Evolutionary conservation across 1,140 invertebrate genomes (phyloP), one percentile per base, ranked within the genome.

Genomic region (Drosophila subpulchrella): DNA sequence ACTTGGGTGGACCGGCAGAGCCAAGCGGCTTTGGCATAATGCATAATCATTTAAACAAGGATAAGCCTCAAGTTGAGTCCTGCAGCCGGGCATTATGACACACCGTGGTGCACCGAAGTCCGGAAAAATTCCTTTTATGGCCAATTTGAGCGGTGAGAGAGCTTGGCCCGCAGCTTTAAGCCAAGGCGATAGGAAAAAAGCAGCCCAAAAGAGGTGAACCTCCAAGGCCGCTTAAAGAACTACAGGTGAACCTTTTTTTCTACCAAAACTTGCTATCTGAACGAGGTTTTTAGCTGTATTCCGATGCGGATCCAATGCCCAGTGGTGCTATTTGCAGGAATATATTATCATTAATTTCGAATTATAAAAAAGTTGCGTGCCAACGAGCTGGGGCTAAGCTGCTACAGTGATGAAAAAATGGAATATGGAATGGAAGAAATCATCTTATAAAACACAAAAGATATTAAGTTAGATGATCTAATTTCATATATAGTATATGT

Each of bases 1-100:
- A 27, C 54, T 48, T 54, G 57, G 57, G 27, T 48, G 32, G 47
- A 55, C 32, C 72, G 32, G 8, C 30, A 27, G 58, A 57, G 13
- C 44, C 39, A 77, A 66, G 65, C 30, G 77, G 50, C 81, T 81
- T 78, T 48, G 61, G 63, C 67, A 80, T 83, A 88, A 86, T 82
- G 66, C 79, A 86, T 80, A 80, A 89, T 83, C 84, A 89, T 88
- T 88, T 88, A 77, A 88, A 89, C 72, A 89, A 67, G 84, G 76
- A 83, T 88, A 73, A 70, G 75, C 42, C 44, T 53, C n/a, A 13
- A 39, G 20, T 38, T 39, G 38, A 44, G 50, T 71, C 63, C 56
- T 75, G 58, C 55, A 68, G 46, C 15, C 20, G 11, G n/a, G 54
- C 36, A 65, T 58, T 78, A 76, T 84, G 50, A 68, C 51, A 85